Conservation (phyloP, 30 jellyfish, hydroid and myxozoan species). For the Catostylus mosaicus region DNA sequence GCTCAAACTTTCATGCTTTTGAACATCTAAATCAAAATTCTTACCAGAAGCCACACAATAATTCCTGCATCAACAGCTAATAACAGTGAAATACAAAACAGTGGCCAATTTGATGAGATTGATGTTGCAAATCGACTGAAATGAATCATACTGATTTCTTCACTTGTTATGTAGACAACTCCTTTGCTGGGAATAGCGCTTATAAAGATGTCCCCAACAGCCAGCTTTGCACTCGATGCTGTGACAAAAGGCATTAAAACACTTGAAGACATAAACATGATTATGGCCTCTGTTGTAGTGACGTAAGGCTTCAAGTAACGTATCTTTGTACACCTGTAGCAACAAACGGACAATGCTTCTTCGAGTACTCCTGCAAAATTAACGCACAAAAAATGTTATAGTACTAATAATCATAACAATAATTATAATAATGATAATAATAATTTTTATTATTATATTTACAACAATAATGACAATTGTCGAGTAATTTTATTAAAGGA, state of each 20-base stretch:
- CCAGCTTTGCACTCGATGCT: conserved; percentile 3
- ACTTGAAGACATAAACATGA: conserved; percentile 16
- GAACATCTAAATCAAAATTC: background rate
- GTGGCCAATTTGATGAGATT: conserved; percentile 65
- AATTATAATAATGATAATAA: too few relatives aligned
- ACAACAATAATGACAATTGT: too few relatives aligned
- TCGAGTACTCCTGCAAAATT: conserved; percentile 39
- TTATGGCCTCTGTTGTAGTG: conserved; percentile 41
- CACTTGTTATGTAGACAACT: conserved; percentile 42
- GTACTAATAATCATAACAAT: too few relatives aligned
- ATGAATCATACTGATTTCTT: conserved; percentile 43
- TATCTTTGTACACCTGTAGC: conserved; percentile 46
- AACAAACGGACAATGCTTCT: conserved; percentile 39
- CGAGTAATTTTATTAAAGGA: too few relatives aligned
- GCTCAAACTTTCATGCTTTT: too few relatives aligned
- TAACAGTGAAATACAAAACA: conserved; percentile 50
- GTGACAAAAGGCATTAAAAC: conserved; percentile 38
- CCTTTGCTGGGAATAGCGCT: conserved; percentile 38
- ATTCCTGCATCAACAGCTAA: conserved; percentile 70
- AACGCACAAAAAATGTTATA: too few relatives aligned
- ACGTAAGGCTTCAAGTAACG: conserved; percentile 33
- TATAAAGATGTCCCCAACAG: conserved; percentile 30
- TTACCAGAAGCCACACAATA: conserved; percentile 61
- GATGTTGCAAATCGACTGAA: conserved; percentile 40
- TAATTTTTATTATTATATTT: too few relatives aligned